A percentile compares a stretch with the other conserved stretches of the same genome.
Conservation (phyloP, 2,797 vertebrate genomes). For the Hoplostethus atlanticus region DNA sequence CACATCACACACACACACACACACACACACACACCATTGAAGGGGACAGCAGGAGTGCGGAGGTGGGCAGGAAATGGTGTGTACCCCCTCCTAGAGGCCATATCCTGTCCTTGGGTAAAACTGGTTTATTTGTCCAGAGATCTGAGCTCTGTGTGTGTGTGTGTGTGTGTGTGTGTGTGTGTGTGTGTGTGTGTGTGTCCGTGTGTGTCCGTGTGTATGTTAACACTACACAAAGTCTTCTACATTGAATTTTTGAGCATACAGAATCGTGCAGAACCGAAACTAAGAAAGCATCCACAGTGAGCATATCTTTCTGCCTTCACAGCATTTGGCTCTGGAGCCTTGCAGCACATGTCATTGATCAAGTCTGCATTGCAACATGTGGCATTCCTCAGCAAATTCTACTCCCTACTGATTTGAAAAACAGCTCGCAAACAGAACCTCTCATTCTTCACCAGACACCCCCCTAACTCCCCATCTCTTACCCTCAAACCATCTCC, state of each 20-base stretch:
- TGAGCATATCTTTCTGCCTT: slow-evolving; percentile 48
- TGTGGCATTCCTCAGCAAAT: slow-evolving; percentile 73
- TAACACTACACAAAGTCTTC: background rate
- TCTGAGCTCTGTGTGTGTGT: slow-evolving; percentile 40
- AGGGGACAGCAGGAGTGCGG: slow-evolving; percentile 72
- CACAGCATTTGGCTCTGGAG: slow-evolving; percentile 7
- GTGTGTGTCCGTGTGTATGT: slow-evolving; percentile 10
- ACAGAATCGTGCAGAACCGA: slow-evolving; percentile 12
- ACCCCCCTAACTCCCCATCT: slow-evolving; percentile 34
- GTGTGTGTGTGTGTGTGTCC: slow-evolving; percentile 6
- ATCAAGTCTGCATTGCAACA: slow-evolving; percentile 73
- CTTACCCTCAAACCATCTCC: slow-evolving; percentile 23
- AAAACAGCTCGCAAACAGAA: slow-evolving; percentile 72
- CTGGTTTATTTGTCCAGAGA: slow-evolving; percentile 71
- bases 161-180: slow-evolving; percentile 23
- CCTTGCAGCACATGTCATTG: slow-evolving; percentile 63
- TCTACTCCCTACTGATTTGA: slow-evolving; percentile 71
- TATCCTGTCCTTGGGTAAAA: slow-evolving; percentile 78
- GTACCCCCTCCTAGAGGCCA: slow-evolving; percentile 74
- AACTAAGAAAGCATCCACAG: slow-evolving; percentile 8
- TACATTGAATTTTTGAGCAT: background rate
- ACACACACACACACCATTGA: slow-evolving; percentile 51
- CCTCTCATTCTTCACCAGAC: slow-evolving; percentile 67
- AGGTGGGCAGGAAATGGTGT: slow-evolving; percentile 77
- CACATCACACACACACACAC: slow-evolving; percentile 52